phyloP scores from a whole-genome alignment of 1,140 invertebrate species.

The Brachionus asplanchnoidis region DNA sequence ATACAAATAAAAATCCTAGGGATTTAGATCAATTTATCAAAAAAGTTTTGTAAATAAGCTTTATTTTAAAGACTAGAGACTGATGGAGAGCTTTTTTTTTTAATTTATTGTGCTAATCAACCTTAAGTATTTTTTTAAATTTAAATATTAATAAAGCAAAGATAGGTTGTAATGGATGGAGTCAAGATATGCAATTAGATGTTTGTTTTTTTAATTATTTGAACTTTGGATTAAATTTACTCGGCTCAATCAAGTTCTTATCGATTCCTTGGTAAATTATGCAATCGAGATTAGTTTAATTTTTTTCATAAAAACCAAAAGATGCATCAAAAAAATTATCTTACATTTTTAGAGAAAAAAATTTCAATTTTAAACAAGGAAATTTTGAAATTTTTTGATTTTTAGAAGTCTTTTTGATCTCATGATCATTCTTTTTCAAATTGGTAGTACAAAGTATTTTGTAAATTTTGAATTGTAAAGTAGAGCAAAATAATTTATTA shows the following conservation, averaged over 20 bases:
- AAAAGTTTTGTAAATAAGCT: conserved; percentile 15
- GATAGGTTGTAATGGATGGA: conserved; percentile 17
- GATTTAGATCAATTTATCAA: conserved; percentile 38
- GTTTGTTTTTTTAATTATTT: conserved; percentile 20
- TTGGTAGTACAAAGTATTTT: too few species aligned
- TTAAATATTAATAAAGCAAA: conserved; percentile 28
- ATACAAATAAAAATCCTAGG: neutral
- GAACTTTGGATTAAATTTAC: neutral
- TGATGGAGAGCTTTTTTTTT: neutral
- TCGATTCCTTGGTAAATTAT: neutral
- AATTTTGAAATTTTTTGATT: too few species aligned
- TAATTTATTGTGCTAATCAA: conserved; percentile 11
- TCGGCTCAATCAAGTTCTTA: neutral
- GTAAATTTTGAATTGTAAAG: too few species aligned
- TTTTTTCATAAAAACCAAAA: neutral
- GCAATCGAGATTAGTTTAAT: neutral
- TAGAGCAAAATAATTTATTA: too few species aligned
- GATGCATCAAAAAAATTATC: neutral
- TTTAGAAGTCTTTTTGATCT: too few species aligned
- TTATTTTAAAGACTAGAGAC: conserved; percentile 1
- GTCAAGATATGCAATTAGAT: conserved; percentile 20
- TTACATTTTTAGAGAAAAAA: too few species aligned
- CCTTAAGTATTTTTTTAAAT: conserved; percentile 21
- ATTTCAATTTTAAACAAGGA: neutral
- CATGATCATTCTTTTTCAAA: too few species aligned